A percentile compares a stretch with the other conserved stretches of the same genome.
Conservation (phyloP, 2,888 invertebrate genomes). For the Kryphioiulus occultus region DNA sequence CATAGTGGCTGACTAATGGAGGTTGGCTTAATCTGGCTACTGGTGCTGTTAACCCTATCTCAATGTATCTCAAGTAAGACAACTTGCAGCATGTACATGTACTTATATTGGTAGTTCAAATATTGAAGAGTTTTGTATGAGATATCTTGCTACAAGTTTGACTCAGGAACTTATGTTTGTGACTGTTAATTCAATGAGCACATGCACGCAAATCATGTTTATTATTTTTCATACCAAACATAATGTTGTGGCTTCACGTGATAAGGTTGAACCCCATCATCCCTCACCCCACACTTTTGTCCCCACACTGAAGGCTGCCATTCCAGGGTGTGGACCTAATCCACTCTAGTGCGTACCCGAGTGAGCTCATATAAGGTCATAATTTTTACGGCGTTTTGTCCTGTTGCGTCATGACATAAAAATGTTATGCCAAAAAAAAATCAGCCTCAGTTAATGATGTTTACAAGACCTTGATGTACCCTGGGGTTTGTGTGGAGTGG, state of each 20-base stretch:
- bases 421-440: background rate
- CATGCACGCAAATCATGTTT: too few relatives aligned
- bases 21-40: too few relatives aligned
- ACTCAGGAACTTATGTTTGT: too few relatives aligned
- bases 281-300: background rate
- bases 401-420: background rate
- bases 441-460: background rate
- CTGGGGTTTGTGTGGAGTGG: background rate
- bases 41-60: too few relatives aligned
- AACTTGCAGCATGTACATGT: too few relatives aligned
- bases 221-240: too few relatives aligned
- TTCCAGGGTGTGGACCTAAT: constrained; percentile 27
- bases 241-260: background rate
- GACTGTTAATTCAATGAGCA: too few relatives aligned
- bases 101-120: too few relatives aligned
- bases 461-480: background rate
- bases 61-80: too few relatives aligned
- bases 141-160: too few relatives aligned
- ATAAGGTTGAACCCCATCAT: background rate
- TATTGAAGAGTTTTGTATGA: too few relatives aligned
- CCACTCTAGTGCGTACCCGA: background rate
- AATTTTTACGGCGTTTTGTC: constrained; percentile 14
- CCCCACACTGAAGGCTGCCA: background rate
- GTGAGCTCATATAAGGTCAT: constrained; percentile 29
- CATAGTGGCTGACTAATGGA: too few relatives aligned